A percentile compares a stretch with the other conserved stretches of the same genome.
phyloP scores from a whole-genome alignment of 2,888 invertebrate genomes.

The Leucophenga maculata region DNA sequence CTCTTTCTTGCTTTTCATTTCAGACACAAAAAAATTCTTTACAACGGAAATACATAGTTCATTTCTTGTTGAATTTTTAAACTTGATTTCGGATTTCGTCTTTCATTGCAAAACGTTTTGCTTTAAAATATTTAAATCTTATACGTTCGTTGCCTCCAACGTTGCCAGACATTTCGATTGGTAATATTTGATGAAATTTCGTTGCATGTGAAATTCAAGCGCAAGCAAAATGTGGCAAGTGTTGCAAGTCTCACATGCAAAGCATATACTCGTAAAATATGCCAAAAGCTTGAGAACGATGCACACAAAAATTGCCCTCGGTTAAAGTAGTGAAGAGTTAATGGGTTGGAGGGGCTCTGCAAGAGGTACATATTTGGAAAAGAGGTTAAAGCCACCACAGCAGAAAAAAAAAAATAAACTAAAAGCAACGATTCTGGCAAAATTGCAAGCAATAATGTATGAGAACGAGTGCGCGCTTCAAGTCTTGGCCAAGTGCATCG shows the following conservation, averaged over 20 bases:
- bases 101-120: not conserved
- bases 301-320: constrained; percentile 52
- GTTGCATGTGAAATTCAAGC: constrained; percentile 11
- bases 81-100: not conserved
- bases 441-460: constrained; percentile 15
- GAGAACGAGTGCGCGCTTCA: constrained; percentile 7
- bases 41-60: not conserved
- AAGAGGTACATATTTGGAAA: not conserved
- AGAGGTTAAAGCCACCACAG: not conserved
- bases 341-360: not conserved
- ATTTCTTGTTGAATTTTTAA: not conserved
- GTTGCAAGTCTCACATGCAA: constrained; percentile 6
- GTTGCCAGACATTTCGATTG: constrained; percentile 34
- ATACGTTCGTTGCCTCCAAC: not conserved
- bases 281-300: constrained; percentile 11
- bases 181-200: not conserved
- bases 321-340: constrained; percentile 40
- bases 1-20: too few relatives aligned
- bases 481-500: constrained; percentile 63
- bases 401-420: not conserved
- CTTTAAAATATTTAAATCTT: constrained; percentile 27
- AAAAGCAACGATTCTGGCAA: not conserved
- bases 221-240: constrained; percentile 2
- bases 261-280: constrained; percentile 15
- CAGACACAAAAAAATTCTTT: too few relatives aligned